phyloP scores from a whole-genome alignment of 2,797 vertebrate genomes.

The Characodon lateralis region DNA sequence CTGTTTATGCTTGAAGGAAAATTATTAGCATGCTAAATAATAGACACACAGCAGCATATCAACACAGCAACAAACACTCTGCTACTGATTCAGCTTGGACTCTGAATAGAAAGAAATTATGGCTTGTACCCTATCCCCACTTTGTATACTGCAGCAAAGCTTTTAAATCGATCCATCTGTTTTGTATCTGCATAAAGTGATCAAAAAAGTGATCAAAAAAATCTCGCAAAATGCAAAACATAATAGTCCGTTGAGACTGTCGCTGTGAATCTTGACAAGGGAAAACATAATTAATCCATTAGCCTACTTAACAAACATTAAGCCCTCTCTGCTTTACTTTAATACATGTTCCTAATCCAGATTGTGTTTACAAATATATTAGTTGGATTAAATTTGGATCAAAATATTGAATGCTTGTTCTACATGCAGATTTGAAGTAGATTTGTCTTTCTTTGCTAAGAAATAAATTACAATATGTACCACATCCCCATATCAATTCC shows the following conservation, averaged over 20 bases:
- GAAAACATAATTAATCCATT: constrained; percentile 33
- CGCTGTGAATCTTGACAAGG: constrained; percentile 19
- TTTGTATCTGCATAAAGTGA: constrained; percentile 31
- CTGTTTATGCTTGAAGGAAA: constrained; percentile 37
- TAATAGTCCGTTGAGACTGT: constrained; percentile 7
- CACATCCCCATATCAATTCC: not conserved
- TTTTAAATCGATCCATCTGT: constrained; percentile 29
- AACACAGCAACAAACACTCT: constrained; percentile 6
- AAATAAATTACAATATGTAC: constrained; percentile 6
- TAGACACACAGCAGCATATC: constrained; percentile 12
- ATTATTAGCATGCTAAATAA: constrained; percentile 35
- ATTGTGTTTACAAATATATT: constrained; percentile 21
- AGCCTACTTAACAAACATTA: constrained; percentile 40
- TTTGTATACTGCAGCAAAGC: not conserved
- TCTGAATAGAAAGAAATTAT: constrained; percentile 40
- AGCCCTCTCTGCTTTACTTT: constrained; percentile 25
- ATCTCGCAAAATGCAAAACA: constrained; percentile 10
- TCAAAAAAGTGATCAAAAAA: constrained; percentile 25
- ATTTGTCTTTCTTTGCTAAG: constrained; percentile 4
- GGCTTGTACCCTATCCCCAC: constrained; percentile 23
- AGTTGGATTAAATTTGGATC: constrained; percentile 19
- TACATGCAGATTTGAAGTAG: constrained; percentile 5
- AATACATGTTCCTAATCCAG: constrained; percentile 14
- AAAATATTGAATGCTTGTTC: constrained; percentile 21
- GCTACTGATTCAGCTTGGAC: constrained; percentile 29